phyloP scores from a whole-genome alignment of 2,797 vertebrate genomes.

The Urophycis tenuis region DNA sequence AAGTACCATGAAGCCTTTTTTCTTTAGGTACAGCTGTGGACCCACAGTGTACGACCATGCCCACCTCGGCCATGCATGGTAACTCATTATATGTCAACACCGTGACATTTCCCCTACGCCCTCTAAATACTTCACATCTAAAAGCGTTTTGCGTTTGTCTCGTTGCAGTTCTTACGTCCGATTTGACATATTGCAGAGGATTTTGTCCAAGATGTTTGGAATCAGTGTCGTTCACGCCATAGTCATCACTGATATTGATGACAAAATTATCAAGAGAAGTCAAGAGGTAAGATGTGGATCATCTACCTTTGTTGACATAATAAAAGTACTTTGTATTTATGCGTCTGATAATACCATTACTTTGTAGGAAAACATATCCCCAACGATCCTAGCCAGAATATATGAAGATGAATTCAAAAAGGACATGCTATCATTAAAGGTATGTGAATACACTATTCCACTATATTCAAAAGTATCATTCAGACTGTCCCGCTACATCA shows the following conservation, averaged over 20 bases:
- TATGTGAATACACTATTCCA: slow-evolving; percentile 38
- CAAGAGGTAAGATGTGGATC: slow-evolving; percentile 69
- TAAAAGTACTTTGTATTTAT: neutral
- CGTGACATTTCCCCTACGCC: neutral
- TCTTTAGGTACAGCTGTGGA: slow-evolving; percentile 90
- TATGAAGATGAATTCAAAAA: slow-evolving; percentile 93
- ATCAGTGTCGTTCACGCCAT: slow-evolving; percentile 85
- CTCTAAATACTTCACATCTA: neutral
- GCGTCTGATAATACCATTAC: neutral
- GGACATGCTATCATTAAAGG: slow-evolving; percentile 89
- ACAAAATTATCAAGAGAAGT: slow-evolving; percentile 88
- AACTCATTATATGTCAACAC: slow-evolving; percentile 32
- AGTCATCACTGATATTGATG: slow-evolving; percentile 94
- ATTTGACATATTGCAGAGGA: slow-evolving; percentile 91
- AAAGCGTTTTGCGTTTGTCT: slow-evolving; percentile 20
- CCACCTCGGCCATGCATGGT: slow-evolving; percentile 95
- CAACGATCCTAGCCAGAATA: slow-evolving; percentile 71
- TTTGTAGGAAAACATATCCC: slow-evolving; percentile 77
- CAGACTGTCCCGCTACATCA: neutral
- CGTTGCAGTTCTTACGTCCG: slow-evolving; percentile 82
- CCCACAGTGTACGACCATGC: slow-evolving; percentile 93
- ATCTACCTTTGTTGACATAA: no score
- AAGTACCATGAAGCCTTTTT: no score
- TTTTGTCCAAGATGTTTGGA: slow-evolving; percentile 79
- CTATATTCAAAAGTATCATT: neutral